A percentile compares a stretch with the other conserved stretches of the same genome.
Conservation (phyloP, 2,797 vertebrate species). For the Steatocranus sp. region DNA sequence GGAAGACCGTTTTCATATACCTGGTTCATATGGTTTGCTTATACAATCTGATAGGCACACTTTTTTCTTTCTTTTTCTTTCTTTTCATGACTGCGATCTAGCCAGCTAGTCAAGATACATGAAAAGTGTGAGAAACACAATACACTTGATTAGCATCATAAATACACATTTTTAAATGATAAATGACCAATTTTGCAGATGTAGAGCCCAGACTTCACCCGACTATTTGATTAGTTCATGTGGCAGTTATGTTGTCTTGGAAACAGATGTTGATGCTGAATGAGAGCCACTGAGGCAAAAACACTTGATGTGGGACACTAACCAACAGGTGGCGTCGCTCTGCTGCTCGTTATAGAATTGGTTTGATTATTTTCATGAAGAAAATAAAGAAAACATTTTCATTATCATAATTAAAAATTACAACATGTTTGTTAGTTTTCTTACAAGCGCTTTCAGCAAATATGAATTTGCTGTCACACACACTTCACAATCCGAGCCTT, state of each 20-base stretch:
- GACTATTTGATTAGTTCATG: not conserved
- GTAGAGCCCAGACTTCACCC: not conserved
- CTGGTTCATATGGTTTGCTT: not conserved
- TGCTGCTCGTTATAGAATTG: not conserved
- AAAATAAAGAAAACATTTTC: not conserved
- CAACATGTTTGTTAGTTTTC: not conserved
- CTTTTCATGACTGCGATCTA: not conserved
- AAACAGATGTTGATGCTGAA: not conserved
- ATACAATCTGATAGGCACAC: not conserved
- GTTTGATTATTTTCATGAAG: not conserved
- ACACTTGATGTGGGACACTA: not conserved
- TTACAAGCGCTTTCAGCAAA: accelerated
- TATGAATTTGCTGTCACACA: not conserved
- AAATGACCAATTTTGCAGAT: not conserved
- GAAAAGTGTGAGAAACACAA: not conserved
- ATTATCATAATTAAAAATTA: not conserved
- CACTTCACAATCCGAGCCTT: accelerated
- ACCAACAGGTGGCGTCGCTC: not conserved
- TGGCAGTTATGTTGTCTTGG: not conserved
- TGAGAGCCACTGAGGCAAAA: not conserved
- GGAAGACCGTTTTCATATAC: not conserved
- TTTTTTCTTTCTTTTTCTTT: too few relatives aligned
- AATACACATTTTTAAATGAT: not conserved
- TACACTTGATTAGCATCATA: accelerated
- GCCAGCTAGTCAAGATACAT: not conserved